Percentiles rank a stretch among this genome's conserved stretches.
These are phyloP conservation scores for Coregonus suidteri DNA, from an alignment of 2,797 vertebrate species.

Conservation along the genomic window DNA sequence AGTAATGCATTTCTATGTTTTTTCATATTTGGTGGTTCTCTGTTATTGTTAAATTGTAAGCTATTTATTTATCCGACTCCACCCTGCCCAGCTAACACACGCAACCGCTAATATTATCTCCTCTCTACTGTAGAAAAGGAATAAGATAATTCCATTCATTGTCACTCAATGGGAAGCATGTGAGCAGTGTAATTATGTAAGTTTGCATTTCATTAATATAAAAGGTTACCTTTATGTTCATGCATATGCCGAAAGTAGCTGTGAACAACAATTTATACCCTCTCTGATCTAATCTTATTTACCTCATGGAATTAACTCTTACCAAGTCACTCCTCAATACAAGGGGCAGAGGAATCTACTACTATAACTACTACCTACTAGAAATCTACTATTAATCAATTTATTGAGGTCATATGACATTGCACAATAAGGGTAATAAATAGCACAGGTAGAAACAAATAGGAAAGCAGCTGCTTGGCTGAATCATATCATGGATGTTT, in stretches of 20 bases:
- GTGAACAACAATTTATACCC: not conserved
- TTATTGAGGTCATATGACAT: not conserved
- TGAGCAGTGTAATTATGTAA: slow-evolving; percentile 8
- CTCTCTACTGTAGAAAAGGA: not conserved
- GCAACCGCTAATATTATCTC: not conserved
- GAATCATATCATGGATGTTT: slow-evolving; percentile 9
- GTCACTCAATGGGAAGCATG: slow-evolving; percentile 12
- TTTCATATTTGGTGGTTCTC: not conserved
- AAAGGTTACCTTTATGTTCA: not conserved
- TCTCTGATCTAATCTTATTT: slow-evolving; percentile 13
- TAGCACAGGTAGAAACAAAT: not conserved
- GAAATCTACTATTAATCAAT: slow-evolving; percentile 1
- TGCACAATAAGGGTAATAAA: not conserved
- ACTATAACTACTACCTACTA: not conserved
- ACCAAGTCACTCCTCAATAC: not conserved
- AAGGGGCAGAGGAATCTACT: not conserved
- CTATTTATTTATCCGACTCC: not conserved
- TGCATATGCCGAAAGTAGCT: not conserved
- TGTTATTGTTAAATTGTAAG: not conserved
- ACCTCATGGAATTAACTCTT: not conserved
- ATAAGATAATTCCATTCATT: not conserved
- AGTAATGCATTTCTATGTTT: not conserved
- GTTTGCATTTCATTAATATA: slow-evolving; percentile 4
- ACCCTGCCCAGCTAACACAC: not conserved
- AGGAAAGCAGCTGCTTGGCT: not conserved